Base-by-base conservation (phyloP, 2,888 invertebrate genomes). In the Lumbricus terrestris region DNA sequence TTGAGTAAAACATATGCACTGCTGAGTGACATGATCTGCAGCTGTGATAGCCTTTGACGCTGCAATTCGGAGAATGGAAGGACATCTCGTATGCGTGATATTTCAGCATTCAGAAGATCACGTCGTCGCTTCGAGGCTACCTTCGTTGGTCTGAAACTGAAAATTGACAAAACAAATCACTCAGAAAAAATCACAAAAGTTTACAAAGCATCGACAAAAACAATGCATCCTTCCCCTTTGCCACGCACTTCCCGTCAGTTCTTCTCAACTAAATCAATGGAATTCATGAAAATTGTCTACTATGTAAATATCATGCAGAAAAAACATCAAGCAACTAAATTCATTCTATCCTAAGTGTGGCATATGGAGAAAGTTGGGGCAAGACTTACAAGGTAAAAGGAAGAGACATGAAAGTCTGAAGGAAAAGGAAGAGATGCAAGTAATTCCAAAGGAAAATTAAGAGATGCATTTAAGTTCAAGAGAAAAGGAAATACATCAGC, bases 21-120 rank as follows among this genome's bases (percentile, higher is more conserved):
- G 88, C 90, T 89, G 82, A 90, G 35, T 40, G 90, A 89, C 90
- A 90, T 90, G 33, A 90, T 69, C 88, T 90, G 90, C 35, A 90
- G 89, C n/a, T 90, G 90, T 15, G 90, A 90, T 23, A 90, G 89
- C 20, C 89, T 89, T 23, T 82, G 89, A n/a, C 89, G 38, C 33
- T 89, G 89, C 34, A 82, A n/a, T 38, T 90, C 90, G 8, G 88
- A 42, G 23, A 90, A n/a, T 29, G 90, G 90, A n/a, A 90, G 89
- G 34, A 90, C 54, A 37, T 89, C 34, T 34, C 90, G 82, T 18
- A 90, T 90, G 23, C 42, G 23, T 40, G 89, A 88, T 34, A 90
- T 89, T 37, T 90, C 89, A 34, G 16, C 35, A 89, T 90, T 90
- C 34, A 90, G 89, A 82, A 88, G 47, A 35, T 90, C 90, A 37